phyloP scores from a whole-genome alignment of 2,113 vertebrate genomes.

The Myiagra hebetior region DNA sequence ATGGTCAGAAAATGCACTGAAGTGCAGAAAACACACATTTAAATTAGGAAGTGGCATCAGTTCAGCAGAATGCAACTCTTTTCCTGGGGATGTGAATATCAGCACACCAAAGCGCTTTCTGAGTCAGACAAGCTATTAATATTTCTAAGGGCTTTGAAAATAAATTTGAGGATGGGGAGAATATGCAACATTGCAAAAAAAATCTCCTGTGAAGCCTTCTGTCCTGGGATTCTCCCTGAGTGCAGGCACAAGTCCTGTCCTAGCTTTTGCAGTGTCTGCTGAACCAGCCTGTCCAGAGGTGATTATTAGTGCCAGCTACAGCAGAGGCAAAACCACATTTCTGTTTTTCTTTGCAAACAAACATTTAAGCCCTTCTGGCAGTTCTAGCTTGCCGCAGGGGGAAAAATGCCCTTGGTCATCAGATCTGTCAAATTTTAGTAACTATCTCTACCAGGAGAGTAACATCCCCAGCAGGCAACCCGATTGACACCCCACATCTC shows the following conservation, averaged over 20 bases:
- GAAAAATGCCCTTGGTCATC: not conserved
- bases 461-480: not conserved
- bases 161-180: not conserved
- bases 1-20: not conserved
- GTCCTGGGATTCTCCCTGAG: not conserved
- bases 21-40: not conserved
- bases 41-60: not conserved
- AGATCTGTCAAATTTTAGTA: not conserved
- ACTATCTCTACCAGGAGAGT: not conserved
- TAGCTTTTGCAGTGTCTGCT: not conserved
- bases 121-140: conserved; percentile 7
- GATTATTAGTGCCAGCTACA: not conserved
- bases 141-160: not conserved
- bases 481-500: not conserved
- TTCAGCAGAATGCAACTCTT: not conserved
- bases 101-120: not conserved
- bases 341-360: not conserved
- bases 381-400: not conserved
- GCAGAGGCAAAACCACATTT: not conserved
- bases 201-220: not conserved
- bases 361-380: not conserved
- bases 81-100: not conserved
- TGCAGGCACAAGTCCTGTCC: not conserved
- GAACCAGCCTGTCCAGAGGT: not conserved
- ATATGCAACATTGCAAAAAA: not conserved